A percentile compares a stretch with the other conserved stretches of the same genome.
Conservation (phyloP, 2,888 invertebrate genomes). For the Euplagia quadripunctaria region DNA sequence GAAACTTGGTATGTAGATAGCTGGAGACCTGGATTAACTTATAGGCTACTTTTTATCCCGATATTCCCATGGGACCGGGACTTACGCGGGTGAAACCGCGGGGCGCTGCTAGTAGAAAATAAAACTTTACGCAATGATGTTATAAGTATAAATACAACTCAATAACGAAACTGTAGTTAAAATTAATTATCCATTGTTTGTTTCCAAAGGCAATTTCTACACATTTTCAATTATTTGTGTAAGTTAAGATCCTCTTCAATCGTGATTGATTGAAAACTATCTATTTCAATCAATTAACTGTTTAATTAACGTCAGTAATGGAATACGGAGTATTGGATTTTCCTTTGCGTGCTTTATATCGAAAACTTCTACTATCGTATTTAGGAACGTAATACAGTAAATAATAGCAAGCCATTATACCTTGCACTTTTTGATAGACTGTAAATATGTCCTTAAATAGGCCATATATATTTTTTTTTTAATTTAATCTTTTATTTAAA, state of each 20-base stretch:
- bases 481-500: no score
- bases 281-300: slow-evolving; percentile 42
- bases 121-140: background rate
- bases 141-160: background rate
- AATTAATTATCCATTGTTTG: slow-evolving; percentile 7
- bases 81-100: no score
- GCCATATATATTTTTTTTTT: no score
- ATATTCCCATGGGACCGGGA: no score
- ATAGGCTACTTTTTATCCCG: no score
- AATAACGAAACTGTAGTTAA: background rate
- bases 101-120: no score
- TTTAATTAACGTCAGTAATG: slow-evolving; percentile 35
- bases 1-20: no score
- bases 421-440: no score
- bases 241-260: slow-evolving; percentile 21
- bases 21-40: no score
- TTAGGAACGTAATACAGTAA: background rate
- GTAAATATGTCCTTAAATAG: no score
- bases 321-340: slow-evolving; percentile 18
- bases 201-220: background rate
- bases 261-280: slow-evolving; percentile 38
- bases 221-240: slow-evolving; percentile 10
- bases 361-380: background rate
- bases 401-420: background rate
- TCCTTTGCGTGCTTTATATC: slow-evolving; percentile 19